Evolutionary conservation across 2,888 invertebrate species (phyloP).

Genomic region (Tethea ocularis): DNA sequence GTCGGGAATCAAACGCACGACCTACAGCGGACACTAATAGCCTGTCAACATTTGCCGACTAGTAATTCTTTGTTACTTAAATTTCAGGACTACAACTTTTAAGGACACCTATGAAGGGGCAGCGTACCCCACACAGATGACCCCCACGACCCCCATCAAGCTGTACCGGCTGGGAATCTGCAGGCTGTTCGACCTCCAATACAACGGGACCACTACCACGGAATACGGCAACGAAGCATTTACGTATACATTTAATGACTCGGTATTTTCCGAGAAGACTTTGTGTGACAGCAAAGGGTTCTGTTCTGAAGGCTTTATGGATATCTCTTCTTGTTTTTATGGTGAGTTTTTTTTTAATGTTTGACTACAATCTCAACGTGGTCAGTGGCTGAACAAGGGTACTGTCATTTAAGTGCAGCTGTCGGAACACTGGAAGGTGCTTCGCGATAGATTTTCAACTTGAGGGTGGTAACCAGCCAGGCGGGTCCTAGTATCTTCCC

Average conservation of each 20-base stretch:
- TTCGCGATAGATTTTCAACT: no score
- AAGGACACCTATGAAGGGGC: constrained; percentile 89
- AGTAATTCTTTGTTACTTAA: no score
- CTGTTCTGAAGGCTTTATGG: constrained; percentile 84
- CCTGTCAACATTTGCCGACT: no score
- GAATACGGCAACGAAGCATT: constrained; percentile 22
- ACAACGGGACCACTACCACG: constrained; percentile 15
- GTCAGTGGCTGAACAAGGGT: no score
- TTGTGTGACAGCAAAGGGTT: constrained; percentile 43
- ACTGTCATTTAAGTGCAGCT: no score
- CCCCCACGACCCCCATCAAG: constrained; percentile 74
- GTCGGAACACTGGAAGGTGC: no score
- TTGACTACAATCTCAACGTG: no score
- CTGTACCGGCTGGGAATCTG: constrained; percentile 90
- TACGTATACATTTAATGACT: constrained; percentile 19
- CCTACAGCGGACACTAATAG: no score
- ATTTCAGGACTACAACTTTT: constrained; percentile 51
- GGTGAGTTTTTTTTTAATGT: constrained; percentile 23
- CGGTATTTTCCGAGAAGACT: constrained; percentile 16
- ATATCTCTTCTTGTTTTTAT: constrained; percentile 87
- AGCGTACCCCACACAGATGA: constrained; percentile 85
- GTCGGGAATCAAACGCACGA: no score
- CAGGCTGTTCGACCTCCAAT: constrained; percentile 33
- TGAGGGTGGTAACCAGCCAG: no score
- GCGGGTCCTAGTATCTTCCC: no score